Evolutionary conservation across 1,140 invertebrate genomes (phyloP).

Genomic region (Zaprionus taronus): DNA sequence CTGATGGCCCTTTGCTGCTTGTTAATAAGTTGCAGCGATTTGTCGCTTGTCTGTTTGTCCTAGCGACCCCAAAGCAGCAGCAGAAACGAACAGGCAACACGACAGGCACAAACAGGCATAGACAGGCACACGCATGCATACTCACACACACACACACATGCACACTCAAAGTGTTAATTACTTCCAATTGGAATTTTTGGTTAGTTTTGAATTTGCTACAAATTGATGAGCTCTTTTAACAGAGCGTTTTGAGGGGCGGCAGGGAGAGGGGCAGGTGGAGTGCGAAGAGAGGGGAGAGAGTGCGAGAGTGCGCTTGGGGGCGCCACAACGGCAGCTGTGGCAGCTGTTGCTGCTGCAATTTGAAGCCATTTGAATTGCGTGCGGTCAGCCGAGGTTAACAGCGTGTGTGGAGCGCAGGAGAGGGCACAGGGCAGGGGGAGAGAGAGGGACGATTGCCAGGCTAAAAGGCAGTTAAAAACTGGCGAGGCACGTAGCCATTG

Average conservation of each 20-base stretch:
- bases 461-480: constrained; percentile 75
- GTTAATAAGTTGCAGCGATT: constrained; percentile 80
- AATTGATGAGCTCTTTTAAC: constrained; percentile 47
- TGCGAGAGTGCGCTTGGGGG: neutral
- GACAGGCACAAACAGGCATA: constrained; percentile 1
- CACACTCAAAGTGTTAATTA: constrained; percentile 69
- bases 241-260: constrained; percentile 21
- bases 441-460: constrained; percentile 21
- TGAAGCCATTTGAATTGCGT: constrained; percentile 54
- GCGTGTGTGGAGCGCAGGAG: neutral
- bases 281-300: too few species aligned
- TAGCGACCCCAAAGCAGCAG: constrained; percentile 27
- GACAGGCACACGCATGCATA: neutral
- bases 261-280: neutral
- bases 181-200: constrained; percentile 72
- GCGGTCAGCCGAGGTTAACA: constrained; percentile 39
- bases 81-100: neutral
- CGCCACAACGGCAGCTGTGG: constrained; percentile 4
- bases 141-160: neutral
- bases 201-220: constrained; percentile 64
- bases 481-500: constrained; percentile 61
- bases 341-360: constrained; percentile 36
- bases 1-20: constrained; percentile 50
- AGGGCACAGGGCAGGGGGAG: neutral
- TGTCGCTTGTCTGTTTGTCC: constrained; percentile 65